Evolutionary conservation across 2,797 vertebrate species (phyloP).

Genomic region (Dendrocincla fuliginosa): DNA sequence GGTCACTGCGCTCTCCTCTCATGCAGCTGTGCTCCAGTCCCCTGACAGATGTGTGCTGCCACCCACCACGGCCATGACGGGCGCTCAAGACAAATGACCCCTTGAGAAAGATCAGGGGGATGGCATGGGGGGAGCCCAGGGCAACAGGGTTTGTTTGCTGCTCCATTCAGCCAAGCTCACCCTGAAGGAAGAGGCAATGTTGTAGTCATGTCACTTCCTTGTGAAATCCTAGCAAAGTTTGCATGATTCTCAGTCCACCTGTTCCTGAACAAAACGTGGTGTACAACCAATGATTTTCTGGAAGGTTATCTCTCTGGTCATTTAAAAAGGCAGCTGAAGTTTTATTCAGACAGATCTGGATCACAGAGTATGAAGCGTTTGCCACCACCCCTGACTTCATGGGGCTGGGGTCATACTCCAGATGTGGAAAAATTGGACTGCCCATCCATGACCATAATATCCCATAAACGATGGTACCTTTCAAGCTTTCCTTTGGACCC

Average conservation of each 20-base stretch:
- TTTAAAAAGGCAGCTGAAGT: neutral
- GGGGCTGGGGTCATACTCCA: accelerated
- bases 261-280: neutral
- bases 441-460: neutral
- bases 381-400: accelerated
- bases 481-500: neutral
- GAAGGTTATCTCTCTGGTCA: neutral
- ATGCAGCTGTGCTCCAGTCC: slow-evolving; percentile 34
- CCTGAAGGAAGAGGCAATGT: neutral
- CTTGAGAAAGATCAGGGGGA: accelerated
- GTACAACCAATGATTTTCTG: neutral
- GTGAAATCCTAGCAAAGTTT: neutral
- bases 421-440: neutral
- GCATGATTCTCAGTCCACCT: neutral
- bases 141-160: accelerated
- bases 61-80: neutral
- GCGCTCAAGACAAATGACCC: accelerated
- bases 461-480: neutral
- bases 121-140: accelerated
- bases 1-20: neutral
- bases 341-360: accelerated
- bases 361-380: accelerated
- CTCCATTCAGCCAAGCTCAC: neutral
- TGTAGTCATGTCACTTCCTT: neutral
- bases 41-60: neutral